Conservation (phyloP, 2,113 vertebrate species). For the Oceanites oceanicus region DNA sequence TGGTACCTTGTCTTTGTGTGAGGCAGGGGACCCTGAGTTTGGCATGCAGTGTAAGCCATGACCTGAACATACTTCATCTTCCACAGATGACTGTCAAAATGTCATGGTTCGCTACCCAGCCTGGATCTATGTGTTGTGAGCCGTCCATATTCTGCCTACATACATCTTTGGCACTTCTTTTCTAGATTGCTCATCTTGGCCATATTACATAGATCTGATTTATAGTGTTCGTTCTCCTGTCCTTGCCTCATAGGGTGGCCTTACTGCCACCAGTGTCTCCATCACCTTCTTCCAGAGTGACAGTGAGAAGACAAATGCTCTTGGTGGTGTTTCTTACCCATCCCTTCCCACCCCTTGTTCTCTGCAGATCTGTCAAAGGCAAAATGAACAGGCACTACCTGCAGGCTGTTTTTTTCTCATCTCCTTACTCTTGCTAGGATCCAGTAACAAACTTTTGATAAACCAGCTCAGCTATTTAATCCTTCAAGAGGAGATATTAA, state of each 20-base stretch:
- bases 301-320: not conserved
- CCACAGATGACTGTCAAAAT: not conserved
- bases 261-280: not conserved
- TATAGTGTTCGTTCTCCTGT: not conserved
- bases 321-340: not conserved
- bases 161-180: not conserved
- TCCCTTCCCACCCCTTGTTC: not conserved
- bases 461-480: not conserved
- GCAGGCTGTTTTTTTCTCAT: not conserved
- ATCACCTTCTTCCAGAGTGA: not conserved
- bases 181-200: not conserved
- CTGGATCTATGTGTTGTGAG: not conserved
- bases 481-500: not conserved
- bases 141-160: not conserved
- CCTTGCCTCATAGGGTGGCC: not conserved
- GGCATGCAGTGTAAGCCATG: not conserved
- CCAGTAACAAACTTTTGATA: not conserved
- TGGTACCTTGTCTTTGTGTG: not conserved
- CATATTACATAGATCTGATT: not conserved
- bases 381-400: not conserved
- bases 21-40: not conserved
- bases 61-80: not conserved
- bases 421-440: not conserved
- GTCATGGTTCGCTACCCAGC: not conserved
- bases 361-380: not conserved